A percentile compares a stretch with the other conserved stretches of the same genome.
phyloP scores from a whole-genome alignment of 1,140 invertebrate species.

The Galendromus occidentalis region DNA sequence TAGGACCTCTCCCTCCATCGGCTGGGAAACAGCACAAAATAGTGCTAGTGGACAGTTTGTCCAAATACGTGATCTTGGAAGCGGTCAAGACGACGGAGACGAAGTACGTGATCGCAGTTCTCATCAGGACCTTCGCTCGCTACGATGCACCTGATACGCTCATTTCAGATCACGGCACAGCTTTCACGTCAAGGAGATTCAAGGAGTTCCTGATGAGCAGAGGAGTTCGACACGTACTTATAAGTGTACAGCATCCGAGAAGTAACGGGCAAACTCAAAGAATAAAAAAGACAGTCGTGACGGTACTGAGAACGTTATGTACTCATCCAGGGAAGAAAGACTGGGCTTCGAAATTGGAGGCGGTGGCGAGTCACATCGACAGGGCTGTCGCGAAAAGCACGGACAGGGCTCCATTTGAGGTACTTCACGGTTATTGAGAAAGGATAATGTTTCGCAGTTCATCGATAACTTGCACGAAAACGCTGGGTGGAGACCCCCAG shows the following conservation, averaged over 20 bases:
- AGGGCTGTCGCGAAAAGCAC: not conserved
- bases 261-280: not conserved
- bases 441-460: not conserved
- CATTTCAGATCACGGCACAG: not conserved
- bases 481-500: not conserved
- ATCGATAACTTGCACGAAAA: not conserved
- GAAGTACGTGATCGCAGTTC: too few relatives aligned
- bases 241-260: too few relatives aligned
- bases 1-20: not conserved
- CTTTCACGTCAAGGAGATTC: not conserved
- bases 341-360: not conserved
- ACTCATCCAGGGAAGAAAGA: not conserved
- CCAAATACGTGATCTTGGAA: not conserved
- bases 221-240: not conserved
- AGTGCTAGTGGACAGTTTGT: not conserved
- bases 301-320: too few relatives aligned
- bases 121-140: not conserved
- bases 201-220: not conserved
- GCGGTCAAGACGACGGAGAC: too few relatives aligned
- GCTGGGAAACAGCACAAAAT: too few relatives aligned
- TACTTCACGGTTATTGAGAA: not conserved
- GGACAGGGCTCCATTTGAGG: not conserved
- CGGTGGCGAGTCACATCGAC: not conserved
- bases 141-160: not conserved
- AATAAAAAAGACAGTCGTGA: not conserved